Conservation (phyloP, 1,140 invertebrate genomes). For the Drosophila lowei region DNA sequence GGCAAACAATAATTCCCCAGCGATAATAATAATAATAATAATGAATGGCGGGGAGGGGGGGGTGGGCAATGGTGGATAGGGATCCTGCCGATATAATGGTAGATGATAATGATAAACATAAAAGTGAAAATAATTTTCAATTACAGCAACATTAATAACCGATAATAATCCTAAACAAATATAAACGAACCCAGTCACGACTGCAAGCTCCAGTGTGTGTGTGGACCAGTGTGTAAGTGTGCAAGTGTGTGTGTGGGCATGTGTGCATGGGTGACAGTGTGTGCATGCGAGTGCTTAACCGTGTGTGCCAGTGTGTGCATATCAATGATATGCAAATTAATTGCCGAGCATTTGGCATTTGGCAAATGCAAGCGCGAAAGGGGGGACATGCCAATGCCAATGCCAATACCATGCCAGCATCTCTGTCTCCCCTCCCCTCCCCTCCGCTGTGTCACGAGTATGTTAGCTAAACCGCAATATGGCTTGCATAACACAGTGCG, state of each 20-base stretch:
- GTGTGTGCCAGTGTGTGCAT: constrained; percentile 55
- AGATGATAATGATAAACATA: constrained; percentile 77
- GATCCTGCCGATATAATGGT: constrained; percentile 40
- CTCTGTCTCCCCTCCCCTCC: background rate
- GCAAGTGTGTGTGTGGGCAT: constrained; percentile 2
- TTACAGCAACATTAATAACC: constrained; percentile 81
- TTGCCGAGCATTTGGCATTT: constrained; percentile 64
- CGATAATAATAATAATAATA: constrained; percentile 60
- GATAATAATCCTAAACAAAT: constrained; percentile 82
- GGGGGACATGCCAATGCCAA: background rate
- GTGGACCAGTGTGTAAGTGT: background rate
- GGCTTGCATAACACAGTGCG: background rate
- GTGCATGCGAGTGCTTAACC: constrained; percentile 6
- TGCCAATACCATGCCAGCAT: background rate
- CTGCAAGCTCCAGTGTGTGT: constrained; percentile 10
- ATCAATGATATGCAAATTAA: constrained; percentile 82
- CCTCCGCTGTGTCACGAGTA: constrained; percentile 47
- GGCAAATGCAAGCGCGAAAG: constrained; percentile 60
- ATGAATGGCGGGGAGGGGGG: background rate
- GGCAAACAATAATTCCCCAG: constrained; percentile 77
- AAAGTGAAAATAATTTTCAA: constrained; percentile 82
- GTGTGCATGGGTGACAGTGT: constrained; percentile 22
- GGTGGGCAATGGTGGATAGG: background rate
- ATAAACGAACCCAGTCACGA: constrained; percentile 35
- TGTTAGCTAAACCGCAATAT: constrained; percentile 68